A percentile compares a stretch with the other conserved stretches of the same genome.
Evolutionary conservation across 1,140 invertebrate species (phyloP).

Genomic region (Lasioglossum albipes): DNA sequence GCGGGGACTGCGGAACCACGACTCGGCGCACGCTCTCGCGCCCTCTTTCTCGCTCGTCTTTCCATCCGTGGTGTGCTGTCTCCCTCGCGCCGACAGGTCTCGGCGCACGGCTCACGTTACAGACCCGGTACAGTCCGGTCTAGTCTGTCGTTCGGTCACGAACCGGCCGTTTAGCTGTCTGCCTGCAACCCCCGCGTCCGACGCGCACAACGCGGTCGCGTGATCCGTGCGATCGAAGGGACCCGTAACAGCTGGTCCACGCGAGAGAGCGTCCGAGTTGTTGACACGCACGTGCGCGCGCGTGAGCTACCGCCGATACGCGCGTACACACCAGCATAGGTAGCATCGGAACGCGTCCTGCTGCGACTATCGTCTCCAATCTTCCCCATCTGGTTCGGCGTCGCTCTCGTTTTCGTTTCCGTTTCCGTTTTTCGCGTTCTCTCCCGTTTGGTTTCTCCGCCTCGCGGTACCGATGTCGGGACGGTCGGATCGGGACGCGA

Average conservation of each 20-base stretch:
- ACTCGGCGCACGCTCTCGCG: constrained; percentile 59
- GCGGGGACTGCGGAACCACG: constrained; percentile 34
- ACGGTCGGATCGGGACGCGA: constrained; percentile 33
- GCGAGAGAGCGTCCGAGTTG: constrained; percentile 35
- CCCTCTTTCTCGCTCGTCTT: constrained; percentile 56
- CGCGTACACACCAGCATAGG: no score
- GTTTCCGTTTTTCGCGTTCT: background rate
- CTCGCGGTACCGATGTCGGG: constrained; percentile 27
- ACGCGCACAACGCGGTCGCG: constrained; percentile 39
- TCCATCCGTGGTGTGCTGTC: constrained; percentile 36
- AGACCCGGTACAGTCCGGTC: constrained; percentile 62
- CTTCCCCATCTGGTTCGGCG: no score
- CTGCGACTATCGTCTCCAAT: no score
- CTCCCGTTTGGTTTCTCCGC: background rate
- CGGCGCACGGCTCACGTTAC: constrained; percentile 35
- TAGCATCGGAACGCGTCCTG: no score
- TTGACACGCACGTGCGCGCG: constrained; percentile 52
- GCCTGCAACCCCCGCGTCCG: constrained; percentile 40
- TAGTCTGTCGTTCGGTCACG: constrained; percentile 64
- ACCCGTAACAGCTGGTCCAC: constrained; percentile 49
- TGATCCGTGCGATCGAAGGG: constrained; percentile 41
- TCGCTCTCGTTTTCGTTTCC: background rate
- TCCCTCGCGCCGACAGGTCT: constrained; percentile 27
- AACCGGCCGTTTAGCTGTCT: constrained; percentile 52
- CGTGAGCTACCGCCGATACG: constrained; percentile 14